These are phyloP conservation scores for Axis porcinus DNA, from an alignment of 2,113 vertebrate species.

Conservation along the genomic window DNA sequence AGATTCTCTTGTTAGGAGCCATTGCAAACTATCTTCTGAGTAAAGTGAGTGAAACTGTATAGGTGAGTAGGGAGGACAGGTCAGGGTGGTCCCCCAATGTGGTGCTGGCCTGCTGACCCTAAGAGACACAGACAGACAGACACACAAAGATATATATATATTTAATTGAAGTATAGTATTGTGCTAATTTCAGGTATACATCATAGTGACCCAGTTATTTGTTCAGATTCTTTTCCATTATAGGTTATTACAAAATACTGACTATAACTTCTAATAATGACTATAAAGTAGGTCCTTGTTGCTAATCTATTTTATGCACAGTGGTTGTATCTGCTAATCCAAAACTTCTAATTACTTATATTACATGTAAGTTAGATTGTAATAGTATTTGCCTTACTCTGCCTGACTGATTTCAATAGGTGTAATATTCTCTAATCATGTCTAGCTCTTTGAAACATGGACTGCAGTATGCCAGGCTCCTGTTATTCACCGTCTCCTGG, in stretches of 20 bases:
- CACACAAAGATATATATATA: background rate
- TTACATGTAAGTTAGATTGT: no score
- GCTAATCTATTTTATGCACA: background rate
- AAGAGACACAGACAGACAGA: background rate
- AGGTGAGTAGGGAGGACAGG: background rate
- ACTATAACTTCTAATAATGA: background rate
- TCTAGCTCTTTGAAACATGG: background rate
- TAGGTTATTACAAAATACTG: background rate
- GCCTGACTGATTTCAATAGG: background rate
- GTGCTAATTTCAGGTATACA: background rate
- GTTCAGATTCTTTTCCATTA: background rate
- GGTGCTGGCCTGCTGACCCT: no score
- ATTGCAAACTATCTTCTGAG: background rate
- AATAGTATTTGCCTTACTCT: background rate
- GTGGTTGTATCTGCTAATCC: background rate
- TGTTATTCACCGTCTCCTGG: background rate
- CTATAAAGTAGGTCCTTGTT: background rate
- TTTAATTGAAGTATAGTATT: background rate
- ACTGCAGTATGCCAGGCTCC: background rate
- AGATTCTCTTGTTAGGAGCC: background rate
- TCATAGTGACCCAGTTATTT: background rate
- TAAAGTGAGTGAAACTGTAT: background rate
- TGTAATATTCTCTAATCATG: background rate
- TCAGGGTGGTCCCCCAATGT: background rate
- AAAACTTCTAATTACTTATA: background rate